Conservation (phyloP, 2,113 vertebrate genomes). For the Anser brachyrhynchus region DNA sequence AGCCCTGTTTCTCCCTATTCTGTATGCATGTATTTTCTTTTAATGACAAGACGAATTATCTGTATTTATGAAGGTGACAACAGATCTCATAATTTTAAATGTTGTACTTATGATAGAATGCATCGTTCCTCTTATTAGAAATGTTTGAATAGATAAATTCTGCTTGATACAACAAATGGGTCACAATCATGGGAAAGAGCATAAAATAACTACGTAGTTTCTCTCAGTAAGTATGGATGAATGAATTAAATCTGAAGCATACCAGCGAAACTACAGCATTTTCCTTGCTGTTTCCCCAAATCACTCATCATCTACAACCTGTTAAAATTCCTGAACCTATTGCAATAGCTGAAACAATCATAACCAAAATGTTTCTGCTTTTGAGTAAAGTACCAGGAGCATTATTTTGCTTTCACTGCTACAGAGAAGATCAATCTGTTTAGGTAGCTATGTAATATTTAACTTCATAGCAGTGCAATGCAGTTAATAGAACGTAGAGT, state of each 20-base stretch:
- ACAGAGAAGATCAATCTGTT: not conserved
- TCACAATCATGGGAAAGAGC: not conserved
- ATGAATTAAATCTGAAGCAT: not conserved
- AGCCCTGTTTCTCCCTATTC: not conserved
- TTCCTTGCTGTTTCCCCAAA: not conserved
- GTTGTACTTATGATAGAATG: not conserved
- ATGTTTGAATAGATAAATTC: not conserved
- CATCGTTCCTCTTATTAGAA: not conserved
- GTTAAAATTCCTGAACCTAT: not conserved
- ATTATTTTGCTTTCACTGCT: not conserved
- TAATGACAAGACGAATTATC: not conserved
- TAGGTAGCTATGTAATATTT: accelerated
- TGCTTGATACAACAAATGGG: not conserved
- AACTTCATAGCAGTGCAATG: not conserved
- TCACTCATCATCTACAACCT: not conserved
- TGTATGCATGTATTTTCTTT: not conserved
- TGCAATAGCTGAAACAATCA: not conserved
- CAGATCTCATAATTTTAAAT: not conserved
- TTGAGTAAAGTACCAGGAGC: not conserved
- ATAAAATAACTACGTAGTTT: not conserved
- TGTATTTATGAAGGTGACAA: not conserved
- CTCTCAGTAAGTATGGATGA: not conserved
- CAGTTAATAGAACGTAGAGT: not conserved
- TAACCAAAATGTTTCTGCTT: not conserved
- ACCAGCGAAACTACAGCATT: not conserved